Evolutionary conservation across 2,888 invertebrate genomes (phyloP).

Genomic region (Trissonchulus latispiculum): DNA sequence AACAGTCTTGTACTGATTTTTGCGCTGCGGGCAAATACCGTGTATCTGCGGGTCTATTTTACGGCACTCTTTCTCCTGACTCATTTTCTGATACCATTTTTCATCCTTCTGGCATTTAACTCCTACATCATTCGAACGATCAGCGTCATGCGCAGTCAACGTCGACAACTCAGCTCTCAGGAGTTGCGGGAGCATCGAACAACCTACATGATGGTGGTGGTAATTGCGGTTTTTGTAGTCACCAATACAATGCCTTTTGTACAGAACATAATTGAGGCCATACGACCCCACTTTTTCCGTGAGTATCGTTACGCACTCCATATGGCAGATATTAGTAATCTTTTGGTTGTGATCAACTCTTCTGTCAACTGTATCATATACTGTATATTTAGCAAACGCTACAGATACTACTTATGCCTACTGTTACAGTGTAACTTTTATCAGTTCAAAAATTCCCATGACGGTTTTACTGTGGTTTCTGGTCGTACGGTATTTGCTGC

Average conservation of each 20-base stretch:
- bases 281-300: neutral
- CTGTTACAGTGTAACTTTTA: neutral
- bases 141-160: neutral
- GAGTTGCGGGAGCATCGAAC: slow-evolving; percentile 11
- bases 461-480: neutral
- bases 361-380: slow-evolving; percentile 96
- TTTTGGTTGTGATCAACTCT: slow-evolving; percentile 88
- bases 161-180: neutral
- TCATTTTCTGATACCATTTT: slow-evolving; percentile 13
- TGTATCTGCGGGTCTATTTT: neutral
- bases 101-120: slow-evolving; percentile 7
- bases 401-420: slow-evolving; percentile 51
- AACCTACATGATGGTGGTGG: slow-evolving; percentile 11
- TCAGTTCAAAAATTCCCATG: neutral
- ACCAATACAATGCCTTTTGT: slow-evolving; percentile 15
- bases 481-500: neutral
- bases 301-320: neutral
- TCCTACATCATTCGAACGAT: neutral
- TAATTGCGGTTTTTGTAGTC: slow-evolving; percentile 2
- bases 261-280: slow-evolving; percentile 8
- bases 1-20: neutral
- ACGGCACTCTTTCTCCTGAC: slow-evolving; percentile 4
- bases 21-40: neutral
- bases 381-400: slow-evolving; percentile 93
- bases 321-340: slow-evolving; percentile 53